Base-by-base conservation (phyloP, 2,797 vertebrate species). In the Peromyscus eremicus region DNA sequence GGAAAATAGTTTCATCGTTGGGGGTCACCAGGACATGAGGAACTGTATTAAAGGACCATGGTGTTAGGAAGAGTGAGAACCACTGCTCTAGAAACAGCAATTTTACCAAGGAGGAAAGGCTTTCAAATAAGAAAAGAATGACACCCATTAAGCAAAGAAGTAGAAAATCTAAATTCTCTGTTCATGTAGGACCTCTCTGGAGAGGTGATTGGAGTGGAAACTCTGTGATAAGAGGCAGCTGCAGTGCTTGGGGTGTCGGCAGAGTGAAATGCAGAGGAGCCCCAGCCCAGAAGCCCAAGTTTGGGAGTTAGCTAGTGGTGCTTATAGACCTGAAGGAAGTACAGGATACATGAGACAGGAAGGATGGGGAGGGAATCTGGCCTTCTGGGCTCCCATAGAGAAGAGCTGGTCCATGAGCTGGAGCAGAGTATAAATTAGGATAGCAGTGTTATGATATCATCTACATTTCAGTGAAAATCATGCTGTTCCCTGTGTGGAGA, bases 401-500 rank as follows among this genome's bases (percentile, higher is more conserved):
- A 23, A 6, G n/a, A 43, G 6, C 37, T 29, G 4, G 34, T 32
- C 13, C 4, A 7, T 3, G 55, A 37, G 9, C 40, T 16, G 1
- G 5, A 25, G 4, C 16, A 13, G 2, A 13, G 6, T 27, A 0
- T 4, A 2, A 25, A 49, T 34, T n/a, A 9, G 37, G 79, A 49
- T 1, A 2, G 13, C 0, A 27, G 14, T 12, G 10, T 16, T 73
- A 37, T 66, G 17, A 2, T 43, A 16, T 17, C 32, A 7, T 29
- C 75, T 88, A 25, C 40, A 46, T 64, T 62, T 90, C 49, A 75
- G 3, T 32, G 49, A 49, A 40, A 14, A 43, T 86, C 52, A 2
- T 40, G 71, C 34, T 43, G 46, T 32, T 19, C 57, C 10, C 52
- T 4, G 0, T 0, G 11, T 29, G 0, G 21, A n/a, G 34, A 52